Evolutionary conservation across 2,797 vertebrate species (phyloP).

Genomic region (Steatocranus sp.): DNA sequence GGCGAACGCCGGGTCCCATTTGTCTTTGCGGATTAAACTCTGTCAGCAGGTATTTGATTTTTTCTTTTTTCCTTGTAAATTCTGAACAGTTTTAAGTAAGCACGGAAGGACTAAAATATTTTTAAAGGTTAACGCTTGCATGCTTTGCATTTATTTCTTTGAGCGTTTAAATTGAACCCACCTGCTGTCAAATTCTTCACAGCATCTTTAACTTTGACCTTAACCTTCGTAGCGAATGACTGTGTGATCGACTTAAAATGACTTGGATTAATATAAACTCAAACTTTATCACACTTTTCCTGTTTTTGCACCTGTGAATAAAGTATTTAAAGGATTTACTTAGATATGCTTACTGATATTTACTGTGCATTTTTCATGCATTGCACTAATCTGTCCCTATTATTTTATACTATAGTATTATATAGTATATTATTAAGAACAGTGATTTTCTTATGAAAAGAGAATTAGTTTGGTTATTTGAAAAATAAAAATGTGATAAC

Average conservation of each 20-base stretch:
- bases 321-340: neutral
- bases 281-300: neutral
- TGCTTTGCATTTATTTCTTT: neutral
- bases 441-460: neutral
- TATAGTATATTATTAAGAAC: neutral
- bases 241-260: neutral
- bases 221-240: neutral
- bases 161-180: neutral
- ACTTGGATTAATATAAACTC: neutral
- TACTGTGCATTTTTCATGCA: neutral
- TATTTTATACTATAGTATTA: neutral
- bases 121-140: neutral
- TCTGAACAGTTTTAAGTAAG: neutral
- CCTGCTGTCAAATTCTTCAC: neutral
- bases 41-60: neutral
- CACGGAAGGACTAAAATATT: neutral
- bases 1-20: neutral
- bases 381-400: neutral
- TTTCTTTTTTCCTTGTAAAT: neutral
- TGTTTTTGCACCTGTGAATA: neutral
- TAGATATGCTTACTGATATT: neutral
- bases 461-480: neutral
- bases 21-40: neutral
- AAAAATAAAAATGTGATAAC: neutral
- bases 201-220: neutral